These are phyloP conservation scores for Platerodrilus igneus DNA, from an alignment of 2,888 invertebrate genomes.

Conservation along the genomic window DNA sequence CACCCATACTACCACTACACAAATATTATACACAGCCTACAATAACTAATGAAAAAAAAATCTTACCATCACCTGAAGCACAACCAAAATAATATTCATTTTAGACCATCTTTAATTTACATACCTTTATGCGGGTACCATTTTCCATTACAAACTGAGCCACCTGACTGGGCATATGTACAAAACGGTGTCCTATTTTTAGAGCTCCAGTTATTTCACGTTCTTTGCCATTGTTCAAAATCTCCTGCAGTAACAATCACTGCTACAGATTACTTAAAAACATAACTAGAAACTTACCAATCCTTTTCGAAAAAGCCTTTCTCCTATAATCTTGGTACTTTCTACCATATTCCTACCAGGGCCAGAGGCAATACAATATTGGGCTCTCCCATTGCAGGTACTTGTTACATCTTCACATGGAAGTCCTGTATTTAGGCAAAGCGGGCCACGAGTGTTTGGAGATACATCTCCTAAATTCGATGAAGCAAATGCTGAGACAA, in stretches of 20 bases:
- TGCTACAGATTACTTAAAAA: too few relatives aligned
- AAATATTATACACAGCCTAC: too few relatives aligned
- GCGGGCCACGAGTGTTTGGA: constrained; percentile 82
- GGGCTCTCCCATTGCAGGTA: constrained; percentile 61
- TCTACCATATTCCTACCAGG: constrained; percentile 89
- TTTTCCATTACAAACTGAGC: constrained; percentile 56
- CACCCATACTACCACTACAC: too few relatives aligned
- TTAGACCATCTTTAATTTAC: too few relatives aligned
- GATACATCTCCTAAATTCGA: constrained; percentile 91
- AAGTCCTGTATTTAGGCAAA: constrained; percentile 72
- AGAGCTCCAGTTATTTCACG: constrained; percentile 72
- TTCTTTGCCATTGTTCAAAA: constrained; percentile 30
- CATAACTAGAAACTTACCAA: constrained; percentile 64
- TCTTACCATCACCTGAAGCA: too few relatives aligned
- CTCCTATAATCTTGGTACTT: constrained; percentile 85
- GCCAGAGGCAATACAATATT: constrained; percentile 80
- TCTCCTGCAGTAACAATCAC: constrained; percentile 13
- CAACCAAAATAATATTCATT: too few relatives aligned
- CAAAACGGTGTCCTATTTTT: constrained; percentile 71
- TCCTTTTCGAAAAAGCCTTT: constrained; percentile 68
- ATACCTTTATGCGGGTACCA: constrained; percentile 53
- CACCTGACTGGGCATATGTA: constrained; percentile 73
- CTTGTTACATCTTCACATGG: constrained; percentile 68
- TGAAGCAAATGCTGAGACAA: constrained; percentile 90
- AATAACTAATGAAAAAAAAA: too few relatives aligned